Conservation (phyloP, 23 tunicate genomes). For the Clavelina lepadiformis region DNA sequence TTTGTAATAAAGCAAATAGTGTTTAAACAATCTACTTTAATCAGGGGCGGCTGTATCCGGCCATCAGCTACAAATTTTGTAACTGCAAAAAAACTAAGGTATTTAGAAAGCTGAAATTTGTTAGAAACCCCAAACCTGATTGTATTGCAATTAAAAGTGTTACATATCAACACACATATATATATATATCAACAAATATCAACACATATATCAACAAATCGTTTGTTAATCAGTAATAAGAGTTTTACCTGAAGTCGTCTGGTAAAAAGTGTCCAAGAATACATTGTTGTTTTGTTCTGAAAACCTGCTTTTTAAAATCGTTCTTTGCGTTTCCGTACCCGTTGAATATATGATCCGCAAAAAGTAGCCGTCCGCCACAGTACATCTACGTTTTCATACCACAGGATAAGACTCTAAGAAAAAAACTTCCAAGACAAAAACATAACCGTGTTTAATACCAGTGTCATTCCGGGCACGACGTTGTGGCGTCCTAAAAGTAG, state of each 20-base stretch:
- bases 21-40: neutral
- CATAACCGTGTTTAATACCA: conserved; percentile 23
- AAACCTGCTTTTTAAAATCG: conserved; percentile 80
- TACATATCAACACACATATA: no score
- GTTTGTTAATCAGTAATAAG: no score
- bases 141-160: no score
- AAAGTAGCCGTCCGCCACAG: conserved; percentile 69
- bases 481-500: conserved; percentile 67
- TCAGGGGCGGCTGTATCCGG: neutral
- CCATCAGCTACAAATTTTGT: neutral
- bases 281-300: conserved; percentile 46
- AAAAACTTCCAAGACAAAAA: neutral
- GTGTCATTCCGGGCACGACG: conserved; percentile 93
- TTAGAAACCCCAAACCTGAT: no score
- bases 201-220: no score
- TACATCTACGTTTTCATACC: conserved; percentile 74
- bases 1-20: neutral
- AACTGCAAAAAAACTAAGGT: neutral
- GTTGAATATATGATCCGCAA: conserved; percentile 93
- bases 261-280: conserved; percentile 69
- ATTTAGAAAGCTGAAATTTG: no score
- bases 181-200: no score
- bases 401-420: neutral
- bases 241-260: conserved; percentile 74
- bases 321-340: conserved; percentile 92